A percentile compares a stretch with the other conserved stretches of the same genome.
phyloP scores from a whole-genome alignment of 1,140 invertebrate species.

The Acromyrmex echinatior region DNA sequence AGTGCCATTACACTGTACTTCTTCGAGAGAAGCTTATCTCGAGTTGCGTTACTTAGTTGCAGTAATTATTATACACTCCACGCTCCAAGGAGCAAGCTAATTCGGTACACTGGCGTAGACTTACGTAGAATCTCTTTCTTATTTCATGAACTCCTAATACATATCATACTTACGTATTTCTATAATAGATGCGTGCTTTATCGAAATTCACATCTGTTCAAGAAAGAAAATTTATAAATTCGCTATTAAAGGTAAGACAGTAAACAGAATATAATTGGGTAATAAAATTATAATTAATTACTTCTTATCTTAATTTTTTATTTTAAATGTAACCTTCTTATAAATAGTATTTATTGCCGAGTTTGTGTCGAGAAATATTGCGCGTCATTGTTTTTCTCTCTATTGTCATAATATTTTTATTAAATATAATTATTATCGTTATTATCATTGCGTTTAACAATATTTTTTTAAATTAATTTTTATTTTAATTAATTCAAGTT shows the following conservation, averaged over 20 bases:
- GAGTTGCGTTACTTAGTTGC: constrained; percentile 66
- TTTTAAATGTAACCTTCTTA: constrained; percentile 31
- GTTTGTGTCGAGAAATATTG: neutral
- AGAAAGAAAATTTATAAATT: neutral
- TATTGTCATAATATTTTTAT: constrained; percentile 29
- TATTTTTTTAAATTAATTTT: neutral
- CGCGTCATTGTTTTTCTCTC: neutral
- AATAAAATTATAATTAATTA: constrained; percentile 4
- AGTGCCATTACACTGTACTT: constrained; percentile 47
- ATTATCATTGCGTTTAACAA: neutral
- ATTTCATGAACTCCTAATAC: constrained; percentile 3
- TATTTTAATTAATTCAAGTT: constrained; percentile 9
- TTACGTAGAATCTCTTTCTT: constrained; percentile 4
- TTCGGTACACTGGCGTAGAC: constrained; percentile 49
- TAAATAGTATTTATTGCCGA: constrained; percentile 31
- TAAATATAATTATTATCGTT: neutral
- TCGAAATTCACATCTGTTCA: constrained; percentile 1
- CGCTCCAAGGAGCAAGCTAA: constrained; percentile 70
- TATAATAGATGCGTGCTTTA: neutral
- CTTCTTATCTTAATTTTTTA: constrained; percentile 37
- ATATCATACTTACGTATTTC: neutral
- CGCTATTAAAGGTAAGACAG: neutral
- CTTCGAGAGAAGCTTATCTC: constrained; percentile 56
- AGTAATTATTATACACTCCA: constrained; percentile 72
- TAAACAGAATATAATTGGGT: neutral